Percentiles rank a stretch among this genome's conserved stretches.
Conservation (phyloP, 2,888 invertebrate genomes). For the Agriopis leucophaearia region DNA sequence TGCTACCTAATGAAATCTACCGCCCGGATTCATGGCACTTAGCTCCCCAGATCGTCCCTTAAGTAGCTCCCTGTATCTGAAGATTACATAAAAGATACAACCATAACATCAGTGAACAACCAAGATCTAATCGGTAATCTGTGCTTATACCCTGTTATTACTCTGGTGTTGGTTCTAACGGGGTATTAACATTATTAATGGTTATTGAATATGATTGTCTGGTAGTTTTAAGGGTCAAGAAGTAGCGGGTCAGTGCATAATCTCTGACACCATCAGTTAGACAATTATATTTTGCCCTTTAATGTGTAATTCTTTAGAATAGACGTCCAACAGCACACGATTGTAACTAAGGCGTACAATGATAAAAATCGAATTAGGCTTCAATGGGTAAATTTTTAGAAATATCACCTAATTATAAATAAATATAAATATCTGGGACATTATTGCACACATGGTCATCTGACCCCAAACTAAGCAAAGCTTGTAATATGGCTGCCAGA, state of each 20-base stretch:
- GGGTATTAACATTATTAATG: constrained; percentile 4
- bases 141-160: background rate
- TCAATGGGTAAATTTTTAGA: too few species aligned
- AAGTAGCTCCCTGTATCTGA: too few species aligned
- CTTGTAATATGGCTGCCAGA: too few species aligned
- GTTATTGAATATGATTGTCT: constrained; percentile 8
- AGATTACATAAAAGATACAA: too few species aligned
- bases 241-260: background rate
- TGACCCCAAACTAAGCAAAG: too few species aligned
- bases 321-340: background rate
- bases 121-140: background rate
- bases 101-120: background rate
- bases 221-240: constrained; percentile 9
- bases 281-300: background rate
- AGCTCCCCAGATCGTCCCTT: too few species aligned
- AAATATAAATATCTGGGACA: too few species aligned
- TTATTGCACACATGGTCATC: too few species aligned
- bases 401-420: too few species aligned
- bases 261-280: background rate
- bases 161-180: background rate
- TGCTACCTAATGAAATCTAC: too few species aligned
- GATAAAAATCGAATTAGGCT: background rate
- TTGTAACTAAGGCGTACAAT: background rate
- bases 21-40: too few species aligned
- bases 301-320: background rate